These are phyloP conservation scores for Malurus melanocephalus DNA, from an alignment of 2,113 vertebrate species.

Conservation along the genomic window DNA sequence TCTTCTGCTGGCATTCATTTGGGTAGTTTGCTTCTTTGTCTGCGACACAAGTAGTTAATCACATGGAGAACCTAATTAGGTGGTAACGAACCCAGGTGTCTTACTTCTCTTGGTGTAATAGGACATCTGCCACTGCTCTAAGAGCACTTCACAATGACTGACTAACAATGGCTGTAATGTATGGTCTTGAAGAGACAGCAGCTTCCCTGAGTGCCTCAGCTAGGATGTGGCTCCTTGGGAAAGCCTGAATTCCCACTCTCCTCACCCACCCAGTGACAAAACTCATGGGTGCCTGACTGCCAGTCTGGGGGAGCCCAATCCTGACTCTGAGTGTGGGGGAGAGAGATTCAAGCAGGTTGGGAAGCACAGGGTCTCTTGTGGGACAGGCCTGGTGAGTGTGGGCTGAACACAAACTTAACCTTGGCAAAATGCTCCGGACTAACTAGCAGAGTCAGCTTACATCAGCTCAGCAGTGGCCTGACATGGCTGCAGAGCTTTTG, in stretches of 20 bases:
- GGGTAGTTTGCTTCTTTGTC: constrained; percentile 56
- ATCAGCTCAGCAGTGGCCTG: neutral
- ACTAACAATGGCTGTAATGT: constrained; percentile 67
- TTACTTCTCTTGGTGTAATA: constrained; percentile 61
- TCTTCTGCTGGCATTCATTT: constrained; percentile 55
- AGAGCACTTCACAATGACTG: constrained; percentile 62
- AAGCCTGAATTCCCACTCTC: neutral
- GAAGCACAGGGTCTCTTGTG: neutral
- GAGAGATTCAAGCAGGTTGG: neutral
- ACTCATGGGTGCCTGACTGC: neutral
- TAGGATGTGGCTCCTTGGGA: neutral
- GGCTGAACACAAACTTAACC: rapidly evolving
- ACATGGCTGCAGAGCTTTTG: neutral
- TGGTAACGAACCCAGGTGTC: constrained; percentile 70
- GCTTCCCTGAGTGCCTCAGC: constrained; percentile 4
- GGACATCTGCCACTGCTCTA: constrained; percentile 67
- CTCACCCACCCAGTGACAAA: neutral
- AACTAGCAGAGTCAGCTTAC: neutral
- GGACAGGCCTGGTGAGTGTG: neutral
- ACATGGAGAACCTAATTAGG: constrained; percentile 71
- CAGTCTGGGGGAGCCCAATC: neutral
- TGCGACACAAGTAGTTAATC: constrained; percentile 67
- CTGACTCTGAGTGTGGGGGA: rapidly evolving
- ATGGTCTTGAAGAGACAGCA: constrained; percentile 47
- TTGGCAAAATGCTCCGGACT: neutral